Conservation (phyloP, 2,797 vertebrate species). For the Brachyalestes nurse region DNA sequence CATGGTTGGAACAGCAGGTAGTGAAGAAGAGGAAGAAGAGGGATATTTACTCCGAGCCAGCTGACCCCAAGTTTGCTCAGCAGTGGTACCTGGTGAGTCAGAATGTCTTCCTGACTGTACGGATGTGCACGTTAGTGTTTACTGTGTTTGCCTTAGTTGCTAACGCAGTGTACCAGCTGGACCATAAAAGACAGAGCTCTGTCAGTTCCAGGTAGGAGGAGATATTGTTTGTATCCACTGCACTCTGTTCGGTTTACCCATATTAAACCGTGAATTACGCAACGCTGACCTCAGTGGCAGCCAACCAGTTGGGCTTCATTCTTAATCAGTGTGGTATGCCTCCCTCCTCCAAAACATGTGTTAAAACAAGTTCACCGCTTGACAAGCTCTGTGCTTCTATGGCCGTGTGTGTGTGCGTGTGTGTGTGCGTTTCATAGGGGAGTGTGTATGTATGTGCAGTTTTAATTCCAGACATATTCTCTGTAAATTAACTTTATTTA, state of each 20-base stretch:
- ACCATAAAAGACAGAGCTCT: background rate
- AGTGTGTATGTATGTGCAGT: background rate
- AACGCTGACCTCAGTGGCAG: constrained; percentile 35
- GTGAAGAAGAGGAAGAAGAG: constrained; percentile 88
- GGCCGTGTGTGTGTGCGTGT: background rate
- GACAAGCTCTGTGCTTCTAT: background rate
- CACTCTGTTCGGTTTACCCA: constrained; percentile 9
- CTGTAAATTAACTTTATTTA: background rate
- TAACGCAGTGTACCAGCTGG: background rate
- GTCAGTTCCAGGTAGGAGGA: constrained; percentile 1
- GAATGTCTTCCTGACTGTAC: background rate
- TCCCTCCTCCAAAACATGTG: constrained; percentile 5
- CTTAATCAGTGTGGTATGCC: constrained; percentile 35
- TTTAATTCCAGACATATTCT: background rate
- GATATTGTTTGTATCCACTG: constrained; percentile 6
- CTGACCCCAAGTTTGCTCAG: constrained; percentile 90
- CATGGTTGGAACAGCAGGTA: constrained; percentile 94
- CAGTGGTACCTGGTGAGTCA: constrained; percentile 96
- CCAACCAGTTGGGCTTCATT: constrained; percentile 25
- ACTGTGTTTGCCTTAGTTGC: background rate
- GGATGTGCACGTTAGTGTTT: background rate
- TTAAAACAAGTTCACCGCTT: background rate
- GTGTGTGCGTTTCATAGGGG: background rate
- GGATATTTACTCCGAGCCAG: constrained; percentile 85
- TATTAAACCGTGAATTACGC: constrained; percentile 41